Conservation (phyloP, 2,113 vertebrate species). For the Eira barbara region DNA sequence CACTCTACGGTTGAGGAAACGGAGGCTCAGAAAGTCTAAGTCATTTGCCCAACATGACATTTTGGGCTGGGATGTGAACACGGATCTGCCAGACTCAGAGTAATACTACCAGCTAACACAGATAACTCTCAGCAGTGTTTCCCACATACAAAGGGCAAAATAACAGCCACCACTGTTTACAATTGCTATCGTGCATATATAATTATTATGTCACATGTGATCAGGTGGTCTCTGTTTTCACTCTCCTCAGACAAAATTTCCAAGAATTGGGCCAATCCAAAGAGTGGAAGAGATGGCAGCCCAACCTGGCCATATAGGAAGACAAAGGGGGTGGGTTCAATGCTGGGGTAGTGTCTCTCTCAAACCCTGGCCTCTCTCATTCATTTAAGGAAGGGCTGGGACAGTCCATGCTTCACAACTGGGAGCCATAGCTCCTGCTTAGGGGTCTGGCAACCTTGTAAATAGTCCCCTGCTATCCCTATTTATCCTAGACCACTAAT, state of each 20-base stretch:
- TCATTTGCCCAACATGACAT: not conserved
- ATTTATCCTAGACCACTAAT: not conserved
- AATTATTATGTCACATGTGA: not conserved
- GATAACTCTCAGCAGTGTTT: not conserved
- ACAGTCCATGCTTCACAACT: not conserved
- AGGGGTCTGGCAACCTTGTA: not conserved
- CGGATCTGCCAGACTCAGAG: not conserved
- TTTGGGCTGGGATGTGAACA: not conserved
- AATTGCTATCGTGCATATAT: slow-evolving; percentile 6
- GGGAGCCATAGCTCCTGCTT: not conserved
- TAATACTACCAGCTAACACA: not conserved
- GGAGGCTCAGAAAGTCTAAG: not conserved
- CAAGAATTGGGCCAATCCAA: not conserved
- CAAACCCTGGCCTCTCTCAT: not conserved
- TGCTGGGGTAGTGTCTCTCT: not conserved
- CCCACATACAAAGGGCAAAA: not conserved
- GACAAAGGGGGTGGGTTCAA: not conserved
- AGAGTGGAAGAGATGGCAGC: not conserved
- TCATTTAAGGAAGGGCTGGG: not conserved
- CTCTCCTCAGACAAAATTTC: not conserved
- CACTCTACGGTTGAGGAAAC: not conserved
- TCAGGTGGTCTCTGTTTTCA: not conserved
- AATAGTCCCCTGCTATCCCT: not conserved
- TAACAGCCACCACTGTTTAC: not conserved
- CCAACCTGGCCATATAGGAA: not conserved